phyloP scores from a whole-genome alignment of 1,140 invertebrate species.

The Drosophila oshimai region DNA sequence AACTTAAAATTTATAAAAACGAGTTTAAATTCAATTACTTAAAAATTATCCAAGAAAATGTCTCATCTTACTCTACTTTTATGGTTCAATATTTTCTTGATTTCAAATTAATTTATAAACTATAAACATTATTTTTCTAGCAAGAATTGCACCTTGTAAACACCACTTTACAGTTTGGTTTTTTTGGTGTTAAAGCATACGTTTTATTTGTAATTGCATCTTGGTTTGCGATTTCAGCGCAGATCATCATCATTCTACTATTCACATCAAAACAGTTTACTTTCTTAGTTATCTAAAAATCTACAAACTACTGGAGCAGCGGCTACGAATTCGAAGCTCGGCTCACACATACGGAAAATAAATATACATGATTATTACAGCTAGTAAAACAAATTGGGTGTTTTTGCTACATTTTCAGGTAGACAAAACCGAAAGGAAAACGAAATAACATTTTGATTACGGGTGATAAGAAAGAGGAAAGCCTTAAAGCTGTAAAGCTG shows the following conservation, averaged over 20 bases:
- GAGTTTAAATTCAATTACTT: no score
- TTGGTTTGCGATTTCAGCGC: conserved; percentile 18
- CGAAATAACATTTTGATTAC: conserved; percentile 43
- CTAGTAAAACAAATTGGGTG: conserved; percentile 23
- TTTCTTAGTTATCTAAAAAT: conserved; percentile 45
- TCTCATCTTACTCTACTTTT: no score
- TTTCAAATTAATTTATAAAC: not conserved
- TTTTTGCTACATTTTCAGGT: conserved; percentile 14
- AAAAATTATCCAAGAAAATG: no score
- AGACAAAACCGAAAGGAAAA: conserved; percentile 16
- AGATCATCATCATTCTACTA: conserved; percentile 16
- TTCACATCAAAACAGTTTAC: conserved; percentile 66
- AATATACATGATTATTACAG: conserved; percentile 36
- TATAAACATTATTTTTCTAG: not conserved
- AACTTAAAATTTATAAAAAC: not conserved
- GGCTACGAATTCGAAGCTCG: not conserved
- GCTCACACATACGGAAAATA: conserved; percentile 26
- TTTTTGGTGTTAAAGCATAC: conserved; percentile 54
- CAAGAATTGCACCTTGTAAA: conserved; percentile 19
- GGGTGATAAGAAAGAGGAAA: conserved; percentile 9
- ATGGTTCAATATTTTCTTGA: no score
- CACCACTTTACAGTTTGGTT: conserved; percentile 3
- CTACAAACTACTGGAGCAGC: conserved; percentile 40
- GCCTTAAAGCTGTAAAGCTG: conserved; percentile 19
- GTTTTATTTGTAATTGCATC: conserved; percentile 62